Percentiles rank a stretch among this genome's conserved stretches.
Evolutionary conservation across 2,113 vertebrate genomes (phyloP).

Genomic region (Lichenostomus cassidix): DNA sequence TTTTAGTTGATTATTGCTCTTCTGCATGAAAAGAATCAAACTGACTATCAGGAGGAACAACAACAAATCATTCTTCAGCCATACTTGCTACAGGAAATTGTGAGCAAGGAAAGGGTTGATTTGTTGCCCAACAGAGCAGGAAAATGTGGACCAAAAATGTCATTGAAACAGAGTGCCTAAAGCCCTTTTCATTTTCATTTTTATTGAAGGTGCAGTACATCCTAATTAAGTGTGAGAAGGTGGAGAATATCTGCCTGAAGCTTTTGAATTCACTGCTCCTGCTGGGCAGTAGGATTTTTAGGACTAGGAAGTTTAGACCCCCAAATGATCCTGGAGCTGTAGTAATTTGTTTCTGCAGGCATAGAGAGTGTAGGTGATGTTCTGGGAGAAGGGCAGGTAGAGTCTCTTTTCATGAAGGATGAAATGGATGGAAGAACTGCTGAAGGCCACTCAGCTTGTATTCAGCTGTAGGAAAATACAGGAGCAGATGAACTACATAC

Average conservation of each 20-base stretch:
- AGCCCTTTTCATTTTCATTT: neutral
- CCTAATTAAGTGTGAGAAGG: neutral
- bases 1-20: neutral
- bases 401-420: neutral
- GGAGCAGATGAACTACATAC: neutral
- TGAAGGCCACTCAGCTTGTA: neutral
- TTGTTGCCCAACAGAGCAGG: neutral
- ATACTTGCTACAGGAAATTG: neutral
- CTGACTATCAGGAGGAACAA: neutral
- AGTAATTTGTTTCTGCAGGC: neutral
- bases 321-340: neutral
- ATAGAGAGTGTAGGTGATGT: neutral
- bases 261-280: neutral
- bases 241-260: neutral
- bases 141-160: neutral
- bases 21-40: neutral
- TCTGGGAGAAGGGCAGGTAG: neutral
- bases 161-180: neutral
- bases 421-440: neutral
- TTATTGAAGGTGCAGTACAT: neutral
- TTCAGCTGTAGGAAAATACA: neutral
- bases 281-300: neutral
- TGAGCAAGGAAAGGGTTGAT: neutral
- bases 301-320: neutral
- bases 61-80: neutral